Evolutionary conservation across 2,888 invertebrate species (phyloP), one percentile per base, ranked within the genome.

Genomic region (Elgonia sp.): DNA sequence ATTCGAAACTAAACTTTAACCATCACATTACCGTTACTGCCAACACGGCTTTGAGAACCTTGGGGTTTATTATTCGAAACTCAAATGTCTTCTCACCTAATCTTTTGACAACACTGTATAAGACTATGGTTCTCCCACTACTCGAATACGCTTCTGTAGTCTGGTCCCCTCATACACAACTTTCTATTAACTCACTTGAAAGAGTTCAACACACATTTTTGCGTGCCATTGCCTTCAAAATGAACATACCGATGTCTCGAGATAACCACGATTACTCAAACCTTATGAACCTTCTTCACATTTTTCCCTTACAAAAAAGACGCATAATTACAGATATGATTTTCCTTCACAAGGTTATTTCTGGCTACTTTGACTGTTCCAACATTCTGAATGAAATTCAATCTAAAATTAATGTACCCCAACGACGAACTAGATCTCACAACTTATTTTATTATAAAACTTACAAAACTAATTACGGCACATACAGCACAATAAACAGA

Each of bases 351-450:
- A 53, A 53, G 16, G 3, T 53, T 12, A 53, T 53, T n/a, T 16
- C 53, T 53, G 63, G 63, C 1, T n/a, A 1, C n/a, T 39, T 63
- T 7, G 63, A 63, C 16, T 63, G 63, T 29, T 1, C n/a, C n/a
- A n/a, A 63, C n/a, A 63, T 63, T n/a, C 39, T 63, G 4, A 16
- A 3, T 29, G 14, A 39, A 10, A 63, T 63, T 39, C 37, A 4
- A 63, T 16, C n/a, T n/a, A n/a, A n/a, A n/a, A n/a, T 63, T n/a
- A 63, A 63, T 39, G 63, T 63, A 2, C 63, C 39, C n/a, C 53
- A 53, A n/a, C 53, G n/a, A 16, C 8, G 7, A 16, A 53, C 53
- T 8, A 53, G 53, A 53, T 16, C 6, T 3, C n/a, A 53, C 8
- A n/a, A n/a, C n/a, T n/a, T 53, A n/a, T 53, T 53, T n/a, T 53